Conservation (phyloP, 2,888 invertebrate species). For the Tinea semifulvella region DNA sequence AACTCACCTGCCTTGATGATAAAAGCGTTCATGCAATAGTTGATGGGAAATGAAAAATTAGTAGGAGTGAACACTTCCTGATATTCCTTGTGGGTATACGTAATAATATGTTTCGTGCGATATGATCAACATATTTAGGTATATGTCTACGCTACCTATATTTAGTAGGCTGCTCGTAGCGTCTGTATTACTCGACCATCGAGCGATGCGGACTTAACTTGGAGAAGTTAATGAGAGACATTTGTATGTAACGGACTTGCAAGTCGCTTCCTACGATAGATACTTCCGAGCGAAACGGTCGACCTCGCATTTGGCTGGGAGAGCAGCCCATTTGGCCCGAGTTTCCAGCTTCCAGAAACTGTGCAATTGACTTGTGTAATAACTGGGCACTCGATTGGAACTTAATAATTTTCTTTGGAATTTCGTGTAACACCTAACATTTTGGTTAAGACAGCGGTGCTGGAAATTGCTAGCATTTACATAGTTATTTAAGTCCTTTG, state of each 20-base stretch:
- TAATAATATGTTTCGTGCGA: too few species aligned
- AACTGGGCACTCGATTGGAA: too few species aligned
- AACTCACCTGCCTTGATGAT: too few species aligned
- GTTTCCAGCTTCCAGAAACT: constrained; percentile 37
- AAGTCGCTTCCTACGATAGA: constrained; percentile 54
- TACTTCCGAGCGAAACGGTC: constrained; percentile 42
- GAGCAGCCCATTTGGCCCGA: constrained; percentile 57
- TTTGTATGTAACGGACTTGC: constrained; percentile 62
- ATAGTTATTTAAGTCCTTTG: too few species aligned
- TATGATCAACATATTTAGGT: too few species aligned
- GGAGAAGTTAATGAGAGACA: constrained; percentile 61
- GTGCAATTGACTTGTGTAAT: too few species aligned
- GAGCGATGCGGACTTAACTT: constrained; percentile 47
- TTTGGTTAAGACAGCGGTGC: too few species aligned
- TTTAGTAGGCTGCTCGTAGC: not conserved
- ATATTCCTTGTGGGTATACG: not conserved
- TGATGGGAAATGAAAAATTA: not conserved
- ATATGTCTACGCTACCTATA: too few species aligned
- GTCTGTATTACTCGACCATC: constrained; percentile 17
- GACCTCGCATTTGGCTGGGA: constrained; percentile 44
- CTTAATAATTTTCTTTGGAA: too few species aligned
- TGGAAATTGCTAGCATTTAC: too few species aligned
- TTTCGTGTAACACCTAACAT: too few species aligned
- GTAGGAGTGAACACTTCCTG: not conserved
- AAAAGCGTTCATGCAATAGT: too few species aligned